Evolutionary conservation across 2,113 vertebrate species (phyloP).

Genomic region (Galemys pyrenaicus): DNA sequence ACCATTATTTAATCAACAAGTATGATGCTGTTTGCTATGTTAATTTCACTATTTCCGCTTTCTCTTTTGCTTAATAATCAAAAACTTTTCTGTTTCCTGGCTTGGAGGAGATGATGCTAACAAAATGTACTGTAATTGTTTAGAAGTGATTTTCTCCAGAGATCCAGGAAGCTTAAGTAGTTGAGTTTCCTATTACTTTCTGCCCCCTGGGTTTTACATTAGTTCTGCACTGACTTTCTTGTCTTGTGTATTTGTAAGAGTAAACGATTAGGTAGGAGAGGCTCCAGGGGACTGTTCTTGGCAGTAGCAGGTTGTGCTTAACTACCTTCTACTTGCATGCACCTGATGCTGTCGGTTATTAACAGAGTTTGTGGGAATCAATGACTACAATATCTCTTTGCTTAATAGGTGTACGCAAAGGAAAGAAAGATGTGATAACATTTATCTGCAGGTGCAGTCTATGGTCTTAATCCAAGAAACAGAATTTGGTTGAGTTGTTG

Average conservation of each 20-base stretch:
- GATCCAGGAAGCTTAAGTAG: conserved; percentile 68
- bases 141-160: conserved; percentile 75
- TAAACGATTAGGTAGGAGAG: conserved; percentile 72
- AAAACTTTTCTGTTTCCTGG: conserved; percentile 56
- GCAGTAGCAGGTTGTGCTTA: conserved; percentile 75
- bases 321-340: conserved; percentile 64
- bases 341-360: conserved; percentile 76
- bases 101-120: conserved; percentile 62
- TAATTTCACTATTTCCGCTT: conserved; percentile 43
- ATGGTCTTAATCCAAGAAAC: conserved; percentile 70
- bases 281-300: conserved; percentile 69
- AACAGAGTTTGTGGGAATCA: conserved; percentile 74
- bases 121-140: conserved; percentile 73
- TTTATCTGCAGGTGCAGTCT: conserved; percentile 61
- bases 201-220: conserved; percentile 77
- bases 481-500: conserved; percentile 52
- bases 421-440: conserved; percentile 43
- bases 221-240: conserved; percentile 75
- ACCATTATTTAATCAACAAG: conserved; percentile 25
- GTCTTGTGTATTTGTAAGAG: conserved; percentile 70
- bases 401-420: conserved; percentile 42
- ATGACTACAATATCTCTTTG: conserved; percentile 77
- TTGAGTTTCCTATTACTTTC: conserved; percentile 76
- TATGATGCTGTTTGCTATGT: conserved; percentile 36
- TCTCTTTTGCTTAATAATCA: conserved; percentile 66